Percentiles rank a stretch among this genome's conserved stretches.
phyloP scores from a whole-genome alignment of 2,113 vertebrate species.

The Chamaetylas fuelleborni region DNA sequence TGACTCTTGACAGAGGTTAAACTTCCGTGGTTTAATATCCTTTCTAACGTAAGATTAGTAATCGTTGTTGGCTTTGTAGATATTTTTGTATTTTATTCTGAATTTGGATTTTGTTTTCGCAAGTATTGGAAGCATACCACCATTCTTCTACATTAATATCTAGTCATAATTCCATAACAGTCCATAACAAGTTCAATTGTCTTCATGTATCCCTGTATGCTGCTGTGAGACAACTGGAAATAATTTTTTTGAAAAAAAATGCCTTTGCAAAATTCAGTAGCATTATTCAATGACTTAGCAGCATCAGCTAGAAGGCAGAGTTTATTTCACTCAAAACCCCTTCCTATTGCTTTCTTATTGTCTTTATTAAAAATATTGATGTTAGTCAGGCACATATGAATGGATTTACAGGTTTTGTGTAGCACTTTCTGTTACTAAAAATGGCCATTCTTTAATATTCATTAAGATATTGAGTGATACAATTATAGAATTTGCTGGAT shows the following conservation, averaged over 20 bases:
- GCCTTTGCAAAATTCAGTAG: neutral
- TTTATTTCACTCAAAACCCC: neutral
- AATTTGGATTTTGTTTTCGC: neutral
- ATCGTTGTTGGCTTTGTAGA: neutral
- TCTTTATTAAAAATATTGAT: neutral
- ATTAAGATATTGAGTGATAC: neutral
- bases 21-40: neutral
- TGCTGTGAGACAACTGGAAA: neutral
- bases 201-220: neutral
- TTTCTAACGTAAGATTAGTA: neutral
- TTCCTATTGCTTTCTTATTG: neutral
- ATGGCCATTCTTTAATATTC: neutral
- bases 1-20: neutral
- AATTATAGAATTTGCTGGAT: neutral
- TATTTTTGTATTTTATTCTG: neutral
- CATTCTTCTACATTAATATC: neutral
- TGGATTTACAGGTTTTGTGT: neutral
- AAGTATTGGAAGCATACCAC: neutral
- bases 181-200: neutral
- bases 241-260: neutral
- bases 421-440: neutral
- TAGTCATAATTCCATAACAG: neutral
- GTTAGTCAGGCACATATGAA: neutral
- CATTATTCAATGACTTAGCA: neutral
- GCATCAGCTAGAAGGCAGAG: neutral